These are phyloP conservation scores for Drosophila ananassae DNA, from an alignment of 1,140 invertebrate genomes.

Conservation along the genomic window DNA sequence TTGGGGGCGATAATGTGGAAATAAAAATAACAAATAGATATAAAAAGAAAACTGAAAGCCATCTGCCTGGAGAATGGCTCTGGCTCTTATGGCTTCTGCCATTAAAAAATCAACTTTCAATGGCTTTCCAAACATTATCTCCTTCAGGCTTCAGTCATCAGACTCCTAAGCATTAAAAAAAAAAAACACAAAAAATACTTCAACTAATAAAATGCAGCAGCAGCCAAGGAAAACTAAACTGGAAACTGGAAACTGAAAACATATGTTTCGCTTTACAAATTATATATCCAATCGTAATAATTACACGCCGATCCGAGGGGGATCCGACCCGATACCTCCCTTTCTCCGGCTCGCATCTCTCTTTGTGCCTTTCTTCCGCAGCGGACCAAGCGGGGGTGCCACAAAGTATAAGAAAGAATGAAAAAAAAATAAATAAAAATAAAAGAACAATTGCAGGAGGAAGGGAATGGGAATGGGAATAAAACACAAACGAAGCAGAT, in stretches of 20 bases:
- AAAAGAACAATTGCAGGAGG: slow-evolving; percentile 43
- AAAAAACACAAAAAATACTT: slow-evolving; percentile 11
- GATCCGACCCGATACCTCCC: not conserved
- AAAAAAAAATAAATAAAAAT: slow-evolving; percentile 3
- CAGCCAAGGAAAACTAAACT: slow-evolving; percentile 58
- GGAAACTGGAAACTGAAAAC: slow-evolving; percentile 76
- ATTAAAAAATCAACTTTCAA: slow-evolving; percentile 56
- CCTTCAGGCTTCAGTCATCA: slow-evolving; percentile 24
- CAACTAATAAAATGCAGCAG: slow-evolving; percentile 74
- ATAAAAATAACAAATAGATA: slow-evolving; percentile 12
- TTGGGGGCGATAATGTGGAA: slow-evolving; percentile 5
- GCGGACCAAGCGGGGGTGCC: slow-evolving; percentile 63
- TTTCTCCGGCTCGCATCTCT: not conserved
- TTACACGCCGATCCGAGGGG: slow-evolving; percentile 48
- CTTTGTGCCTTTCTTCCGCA: slow-evolving; percentile 21
- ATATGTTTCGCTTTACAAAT: slow-evolving; percentile 79
- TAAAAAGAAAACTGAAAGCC: slow-evolving; percentile 16
- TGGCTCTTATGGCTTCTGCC: not conserved
- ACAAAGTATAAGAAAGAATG: not conserved
- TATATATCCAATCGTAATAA: slow-evolving; percentile 80
- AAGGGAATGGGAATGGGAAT: slow-evolving; percentile 8
- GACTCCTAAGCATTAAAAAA: slow-evolving; percentile 9
- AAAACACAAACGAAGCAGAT: slow-evolving; percentile 35
- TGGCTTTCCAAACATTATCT: slow-evolving; percentile 65
- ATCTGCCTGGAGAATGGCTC: slow-evolving; percentile 15